These are phyloP conservation scores for Sycophaga agraensis DNA, from an alignment of 1,140 invertebrate genomes.

Conservation along the genomic window DNA sequence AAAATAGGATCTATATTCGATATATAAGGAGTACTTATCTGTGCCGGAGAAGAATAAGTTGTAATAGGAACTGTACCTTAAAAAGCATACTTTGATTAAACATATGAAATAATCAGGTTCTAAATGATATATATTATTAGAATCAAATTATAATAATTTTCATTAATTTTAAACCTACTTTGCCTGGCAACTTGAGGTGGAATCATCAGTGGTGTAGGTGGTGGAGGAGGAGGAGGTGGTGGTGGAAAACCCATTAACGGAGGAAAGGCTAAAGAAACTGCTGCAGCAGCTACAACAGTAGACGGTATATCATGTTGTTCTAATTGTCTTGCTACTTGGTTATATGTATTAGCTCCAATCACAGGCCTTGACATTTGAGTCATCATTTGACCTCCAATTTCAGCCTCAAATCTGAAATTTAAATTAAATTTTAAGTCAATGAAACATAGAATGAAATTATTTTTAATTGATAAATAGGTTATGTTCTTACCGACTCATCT, in stretches of 20 bases:
- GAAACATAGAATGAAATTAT: neutral
- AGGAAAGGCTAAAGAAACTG: conserved; percentile 45
- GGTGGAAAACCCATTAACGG: conserved; percentile 55
- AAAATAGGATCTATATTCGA: conserved; percentile 50
- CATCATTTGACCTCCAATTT: conserved; percentile 70
- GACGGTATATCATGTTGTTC: conserved; percentile 59
- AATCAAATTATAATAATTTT: no score
- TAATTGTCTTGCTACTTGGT: conserved; percentile 66
- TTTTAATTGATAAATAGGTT: conserved; percentile 22
- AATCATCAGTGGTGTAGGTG: conserved; percentile 59
- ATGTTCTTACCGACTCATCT: conserved; percentile 72
- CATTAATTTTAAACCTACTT: conserved; percentile 36
- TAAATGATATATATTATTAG: no score
- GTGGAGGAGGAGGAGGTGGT: conserved; percentile 63
- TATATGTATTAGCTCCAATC: conserved; percentile 69
- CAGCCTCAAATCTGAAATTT: conserved; percentile 76
- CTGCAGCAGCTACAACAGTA: conserved; percentile 47
- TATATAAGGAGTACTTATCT: conserved; percentile 51
- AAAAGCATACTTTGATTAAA: conserved; percentile 17
- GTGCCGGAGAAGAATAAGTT: conserved; percentile 52
- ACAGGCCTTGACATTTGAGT: conserved; percentile 62
- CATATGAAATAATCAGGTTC: no score
- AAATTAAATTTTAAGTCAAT: conserved; percentile 19
- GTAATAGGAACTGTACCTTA: conserved; percentile 50
- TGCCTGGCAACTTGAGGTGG: conserved; percentile 62